Percentiles rank a stretch among this genome's conserved stretches.
phyloP scores from a whole-genome alignment of 2,797 vertebrate genomes.

The Epinephelus malabaricus region DNA sequence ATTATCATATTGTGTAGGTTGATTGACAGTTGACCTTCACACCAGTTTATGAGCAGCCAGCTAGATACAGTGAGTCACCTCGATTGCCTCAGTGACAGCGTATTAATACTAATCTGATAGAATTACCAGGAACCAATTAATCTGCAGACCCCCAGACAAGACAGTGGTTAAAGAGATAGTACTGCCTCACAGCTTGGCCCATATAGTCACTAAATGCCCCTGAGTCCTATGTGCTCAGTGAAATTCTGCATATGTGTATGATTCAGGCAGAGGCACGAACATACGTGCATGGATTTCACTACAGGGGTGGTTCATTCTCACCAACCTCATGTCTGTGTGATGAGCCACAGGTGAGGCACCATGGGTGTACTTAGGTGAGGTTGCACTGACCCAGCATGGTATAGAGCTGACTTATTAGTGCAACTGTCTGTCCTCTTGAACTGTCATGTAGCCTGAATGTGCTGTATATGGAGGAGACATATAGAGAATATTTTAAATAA shows the following conservation, averaged over 20 bases:
- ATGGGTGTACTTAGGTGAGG: constrained; percentile 42
- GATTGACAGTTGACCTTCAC: constrained; percentile 89
- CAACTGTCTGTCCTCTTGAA: neutral
- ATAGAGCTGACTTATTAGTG: constrained; percentile 55
- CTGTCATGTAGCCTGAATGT: neutral
- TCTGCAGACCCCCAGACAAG: constrained; percentile 63
- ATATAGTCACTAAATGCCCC: constrained; percentile 27
- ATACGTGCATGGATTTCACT: constrained; percentile 37
- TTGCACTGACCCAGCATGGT: constrained; percentile 44
- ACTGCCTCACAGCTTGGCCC: constrained; percentile 51
- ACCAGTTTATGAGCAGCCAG: constrained; percentile 77
- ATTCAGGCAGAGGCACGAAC: neutral
- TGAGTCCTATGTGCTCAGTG: constrained; percentile 9
- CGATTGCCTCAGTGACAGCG: constrained; percentile 68
- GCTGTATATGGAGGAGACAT: neutral
- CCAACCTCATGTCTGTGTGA: constrained; percentile 39
- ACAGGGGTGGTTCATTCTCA: constrained; percentile 23
- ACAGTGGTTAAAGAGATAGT: constrained; percentile 70
- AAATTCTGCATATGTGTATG: neutral
- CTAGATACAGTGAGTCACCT: constrained; percentile 74
- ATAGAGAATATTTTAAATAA: constrained; percentile 12
- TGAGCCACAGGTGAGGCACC: constrained; percentile 51
- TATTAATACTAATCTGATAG: constrained; percentile 87
- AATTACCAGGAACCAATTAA: constrained; percentile 86
- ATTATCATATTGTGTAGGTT: constrained; percentile 82